phyloP scores from a whole-genome alignment of 2,888 invertebrate genomes.

The Athrips mouffetella region DNA sequence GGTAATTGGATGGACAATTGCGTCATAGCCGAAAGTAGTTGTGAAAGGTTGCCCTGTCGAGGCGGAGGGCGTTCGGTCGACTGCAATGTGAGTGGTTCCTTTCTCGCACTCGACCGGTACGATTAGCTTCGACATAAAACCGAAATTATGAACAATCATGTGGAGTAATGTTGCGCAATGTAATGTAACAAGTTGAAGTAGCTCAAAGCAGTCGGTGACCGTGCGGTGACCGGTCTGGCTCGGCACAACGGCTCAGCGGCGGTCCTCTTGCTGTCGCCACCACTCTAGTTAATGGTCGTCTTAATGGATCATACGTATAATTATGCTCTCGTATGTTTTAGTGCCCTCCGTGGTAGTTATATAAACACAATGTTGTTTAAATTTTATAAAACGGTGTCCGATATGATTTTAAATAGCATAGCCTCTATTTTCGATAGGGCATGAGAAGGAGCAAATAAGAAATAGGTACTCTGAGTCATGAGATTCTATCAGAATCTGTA shows the following conservation, averaged over 20 bases:
- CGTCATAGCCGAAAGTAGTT: constrained; percentile 65
- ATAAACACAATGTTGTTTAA: constrained; percentile 27
- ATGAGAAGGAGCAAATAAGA: too few species aligned
- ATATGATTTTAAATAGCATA: too few species aligned
- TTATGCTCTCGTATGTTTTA: constrained; percentile 55
- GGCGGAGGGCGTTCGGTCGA: constrained; percentile 39
- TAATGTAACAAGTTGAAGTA: constrained; percentile 27
- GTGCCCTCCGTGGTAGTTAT: constrained; percentile 40
- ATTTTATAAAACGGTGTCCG: background rate
- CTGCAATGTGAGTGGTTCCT: constrained; percentile 42
- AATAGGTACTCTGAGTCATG: background rate
- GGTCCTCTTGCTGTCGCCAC: constrained; percentile 21
- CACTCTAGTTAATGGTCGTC: constrained; percentile 47
- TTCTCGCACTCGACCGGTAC: constrained; percentile 46
- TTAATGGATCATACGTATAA: constrained; percentile 59
- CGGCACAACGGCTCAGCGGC: constrained; percentile 15
- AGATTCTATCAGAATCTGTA: background rate
- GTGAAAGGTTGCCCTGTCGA: constrained; percentile 61
- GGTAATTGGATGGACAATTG: constrained; percentile 40
- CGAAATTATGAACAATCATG: constrained; percentile 51
- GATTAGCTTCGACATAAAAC: constrained; percentile 50
- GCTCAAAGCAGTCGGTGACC: constrained; percentile 9
- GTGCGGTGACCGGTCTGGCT: constrained; percentile 4
- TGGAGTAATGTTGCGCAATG: constrained; percentile 43
- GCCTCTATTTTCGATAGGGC: too few species aligned